Conservation (phyloP, 2,888 invertebrate genomes). For the Limnephilus rhombicus region DNA sequence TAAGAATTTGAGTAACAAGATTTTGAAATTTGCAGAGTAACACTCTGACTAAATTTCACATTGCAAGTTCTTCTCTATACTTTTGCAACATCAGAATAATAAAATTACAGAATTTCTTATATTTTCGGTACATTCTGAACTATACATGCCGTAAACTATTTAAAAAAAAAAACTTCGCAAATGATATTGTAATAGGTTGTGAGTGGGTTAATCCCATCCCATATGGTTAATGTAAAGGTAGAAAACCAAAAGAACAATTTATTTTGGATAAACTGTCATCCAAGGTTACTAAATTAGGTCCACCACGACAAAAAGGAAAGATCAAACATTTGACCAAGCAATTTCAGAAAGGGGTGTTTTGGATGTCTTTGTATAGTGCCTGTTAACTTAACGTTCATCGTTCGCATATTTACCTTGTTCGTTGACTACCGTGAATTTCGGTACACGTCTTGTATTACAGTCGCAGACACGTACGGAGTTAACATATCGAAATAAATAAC, state of each 20-base stretch:
- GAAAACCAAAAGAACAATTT: background rate
- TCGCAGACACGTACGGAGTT: slow-evolving; percentile 44
- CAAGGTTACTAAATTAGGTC: background rate
- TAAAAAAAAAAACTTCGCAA: background rate
- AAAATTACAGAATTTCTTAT: background rate
- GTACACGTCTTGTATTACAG: slow-evolving; percentile 38
- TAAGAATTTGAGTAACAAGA: too few species aligned
- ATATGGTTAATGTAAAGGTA: background rate
- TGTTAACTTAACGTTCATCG: background rate
- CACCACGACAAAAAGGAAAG: background rate
- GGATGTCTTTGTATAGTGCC: background rate
- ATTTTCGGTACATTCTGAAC: background rate
- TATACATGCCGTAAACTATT: background rate
- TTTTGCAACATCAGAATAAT: background rate
- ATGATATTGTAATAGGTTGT: background rate
- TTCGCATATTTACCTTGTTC: background rate
- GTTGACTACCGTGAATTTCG: background rate
- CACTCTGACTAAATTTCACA: too few species aligned
- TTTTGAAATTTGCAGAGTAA: too few species aligned
- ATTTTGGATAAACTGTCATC: background rate
- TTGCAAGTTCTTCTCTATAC: too few species aligned
- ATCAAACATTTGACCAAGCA: background rate
- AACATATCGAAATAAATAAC: slow-evolving; percentile 47
- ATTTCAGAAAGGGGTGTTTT: background rate
- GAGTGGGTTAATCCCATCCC: background rate